These are phyloP conservation scores for Euwallacea similis DNA, from an alignment of 1,140 invertebrate species.

Conservation along the genomic window DNA sequence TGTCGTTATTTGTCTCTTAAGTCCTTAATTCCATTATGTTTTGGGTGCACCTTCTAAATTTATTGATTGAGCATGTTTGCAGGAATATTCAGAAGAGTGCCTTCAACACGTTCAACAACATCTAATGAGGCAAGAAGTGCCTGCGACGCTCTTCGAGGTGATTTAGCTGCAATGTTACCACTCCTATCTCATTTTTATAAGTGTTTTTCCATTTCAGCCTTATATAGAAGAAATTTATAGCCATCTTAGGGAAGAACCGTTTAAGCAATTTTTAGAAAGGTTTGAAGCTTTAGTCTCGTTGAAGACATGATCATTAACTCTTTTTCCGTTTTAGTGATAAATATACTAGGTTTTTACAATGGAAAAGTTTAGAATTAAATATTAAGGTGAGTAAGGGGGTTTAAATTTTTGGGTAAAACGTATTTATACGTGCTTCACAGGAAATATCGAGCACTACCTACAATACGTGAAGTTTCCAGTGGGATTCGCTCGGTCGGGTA, in stretches of 20 bases:
- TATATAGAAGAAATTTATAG: constrained; percentile 99
- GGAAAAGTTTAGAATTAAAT: constrained; percentile 99
- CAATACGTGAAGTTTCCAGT: constrained; percentile 19
- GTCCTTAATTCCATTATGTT: background rate
- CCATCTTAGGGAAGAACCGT: constrained; percentile 93
- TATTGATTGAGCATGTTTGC: constrained; percentile 49
- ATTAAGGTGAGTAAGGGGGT: constrained; percentile 75
- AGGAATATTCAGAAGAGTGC: constrained; percentile 97
- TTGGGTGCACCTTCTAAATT: background rate
- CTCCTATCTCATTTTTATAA: too few relatives aligned
- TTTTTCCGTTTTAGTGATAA: constrained; percentile 83
- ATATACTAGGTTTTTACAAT: constrained; percentile 99
- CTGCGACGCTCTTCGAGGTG: constrained; percentile 96
- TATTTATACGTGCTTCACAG: background rate
- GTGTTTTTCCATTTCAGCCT: constrained; percentile 66
- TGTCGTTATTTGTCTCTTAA: background rate
- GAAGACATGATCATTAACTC: background rate
- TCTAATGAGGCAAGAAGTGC: constrained; percentile 95
- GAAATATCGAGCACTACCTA: constrained; percentile 1
- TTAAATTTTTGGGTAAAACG: background rate
- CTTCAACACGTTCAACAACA: constrained; percentile 97
- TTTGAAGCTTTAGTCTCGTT: constrained; percentile 52
- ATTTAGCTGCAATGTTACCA: background rate
- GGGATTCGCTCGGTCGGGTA: constrained; percentile 15
- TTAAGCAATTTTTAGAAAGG: constrained; percentile 98